Conservation (phyloP, 2,113 vertebrate genomes). For the Hippopotamus amphibius region DNA sequence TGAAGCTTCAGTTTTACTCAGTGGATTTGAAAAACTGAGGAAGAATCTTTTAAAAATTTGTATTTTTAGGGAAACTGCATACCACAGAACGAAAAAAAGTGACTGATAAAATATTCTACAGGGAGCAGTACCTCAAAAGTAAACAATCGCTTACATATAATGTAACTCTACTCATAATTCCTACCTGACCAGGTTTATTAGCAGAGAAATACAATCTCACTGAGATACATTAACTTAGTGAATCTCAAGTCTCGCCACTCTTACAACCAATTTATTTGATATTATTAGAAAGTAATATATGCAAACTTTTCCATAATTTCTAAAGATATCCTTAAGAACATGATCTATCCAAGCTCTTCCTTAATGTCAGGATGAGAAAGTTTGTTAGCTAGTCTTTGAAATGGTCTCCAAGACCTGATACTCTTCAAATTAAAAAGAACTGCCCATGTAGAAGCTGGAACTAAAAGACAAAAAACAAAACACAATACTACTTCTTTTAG, state of each 20-base stretch:
- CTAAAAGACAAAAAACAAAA: not conserved
- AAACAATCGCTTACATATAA: conserved; percentile 2
- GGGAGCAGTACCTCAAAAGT: not conserved
- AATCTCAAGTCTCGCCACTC: not conserved
- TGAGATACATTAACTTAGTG: not conserved
- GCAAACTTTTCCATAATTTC: not conserved
- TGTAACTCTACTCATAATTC: not conserved
- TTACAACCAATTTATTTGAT: not conserved
- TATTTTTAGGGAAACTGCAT: conserved; percentile 22
- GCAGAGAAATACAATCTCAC: conserved; percentile 41
- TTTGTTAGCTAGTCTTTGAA: not conserved
- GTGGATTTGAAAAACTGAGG: not conserved
- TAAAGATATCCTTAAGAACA: conserved; percentile 25
- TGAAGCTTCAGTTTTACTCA: conserved; percentile 30
- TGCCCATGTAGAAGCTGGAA: not conserved
- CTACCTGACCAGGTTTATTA: not conserved
- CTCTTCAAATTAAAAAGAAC: conserved; percentile 48
- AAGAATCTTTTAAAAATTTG: not conserved
- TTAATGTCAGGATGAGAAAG: conserved; percentile 12
- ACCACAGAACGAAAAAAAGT: not conserved
- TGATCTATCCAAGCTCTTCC: not conserved
- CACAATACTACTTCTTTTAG: not conserved
- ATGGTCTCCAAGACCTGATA: not conserved
- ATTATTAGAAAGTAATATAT: not conserved
- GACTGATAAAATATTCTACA: not conserved